These are phyloP conservation scores for Lithosia quadra DNA, from an alignment of 2,888 invertebrate genomes.

Conservation along the genomic window DNA sequence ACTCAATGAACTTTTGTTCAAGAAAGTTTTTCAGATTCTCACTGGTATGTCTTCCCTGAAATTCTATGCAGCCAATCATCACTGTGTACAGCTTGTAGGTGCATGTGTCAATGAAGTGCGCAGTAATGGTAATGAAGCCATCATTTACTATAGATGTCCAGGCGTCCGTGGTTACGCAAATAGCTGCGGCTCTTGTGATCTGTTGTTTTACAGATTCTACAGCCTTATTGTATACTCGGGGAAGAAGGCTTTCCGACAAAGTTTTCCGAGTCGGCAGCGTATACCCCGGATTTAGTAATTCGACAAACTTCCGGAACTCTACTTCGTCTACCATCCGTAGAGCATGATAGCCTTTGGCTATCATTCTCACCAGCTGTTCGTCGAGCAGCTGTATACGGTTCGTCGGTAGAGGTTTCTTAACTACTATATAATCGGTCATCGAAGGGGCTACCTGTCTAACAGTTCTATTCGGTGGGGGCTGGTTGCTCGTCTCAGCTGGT, in stretches of 20 bases:
- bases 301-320: too few relatives aligned
- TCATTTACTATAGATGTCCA: conserved; percentile 21
- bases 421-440: conserved; percentile 6
- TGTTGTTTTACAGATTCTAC: conserved; percentile 13
- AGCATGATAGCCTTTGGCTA: conserved; percentile 31
- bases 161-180: conserved; percentile 26
- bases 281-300: too few relatives aligned
- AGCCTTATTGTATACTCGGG: conserved; percentile 12
- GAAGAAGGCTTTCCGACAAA: too few relatives aligned
- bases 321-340: conserved; percentile 30
- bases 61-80: too few relatives aligned
- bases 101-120: too few relatives aligned
- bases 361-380: conserved; percentile 20
- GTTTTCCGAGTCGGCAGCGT: too few relatives aligned
- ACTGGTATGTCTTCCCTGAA: too few relatives aligned
- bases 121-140: too few relatives aligned
- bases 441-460: neutral
- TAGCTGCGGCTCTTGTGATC: conserved; percentile 26
- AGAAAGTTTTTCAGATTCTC: too few relatives aligned
- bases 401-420: conserved; percentile 15
- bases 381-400: conserved; percentile 17
- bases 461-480: neutral
- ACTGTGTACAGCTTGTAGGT: too few relatives aligned
- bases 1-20: conserved; percentile 15
- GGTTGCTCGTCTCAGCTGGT: neutral